Base-by-base conservation (phyloP, 2,113 vertebrate genomes). In the Varanus salvator region DNA sequence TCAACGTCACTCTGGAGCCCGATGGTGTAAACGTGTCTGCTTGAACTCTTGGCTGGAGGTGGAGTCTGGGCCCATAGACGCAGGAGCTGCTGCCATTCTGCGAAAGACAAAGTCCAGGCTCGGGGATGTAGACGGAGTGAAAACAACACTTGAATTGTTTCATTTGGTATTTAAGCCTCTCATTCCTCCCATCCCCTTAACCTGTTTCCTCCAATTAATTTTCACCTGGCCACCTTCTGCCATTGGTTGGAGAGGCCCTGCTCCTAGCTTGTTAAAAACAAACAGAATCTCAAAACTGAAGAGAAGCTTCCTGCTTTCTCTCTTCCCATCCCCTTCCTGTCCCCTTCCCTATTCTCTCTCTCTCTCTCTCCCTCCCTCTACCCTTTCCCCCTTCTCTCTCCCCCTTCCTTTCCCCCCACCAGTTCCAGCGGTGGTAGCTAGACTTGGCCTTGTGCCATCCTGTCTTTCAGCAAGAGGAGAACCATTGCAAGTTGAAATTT, bases 401-500 rank as follows among this genome's bases (percentile, higher is more conserved):
- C n/a, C 44, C 21, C 50, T 23, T 64, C 8, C 29, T 7, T 38
- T 12, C 21, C 25, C 8, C 8, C n/a, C 6, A 15, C 4, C 15
- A 11, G 8, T 72, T 90, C 75, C 81, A 78, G 80, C 86, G 77
- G 87, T 88, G 92, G 91, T 87, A 90, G 93, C 89, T 90, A 91
- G 94, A 88, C 89, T 95, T 97, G 97, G 97, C 94, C 84, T 0
- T 1, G 48, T 86, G 95, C 96, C 97, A 97, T 66, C 66, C 82
- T 95, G 95, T 96, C 96, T 97, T 96, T 96, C 95, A 96, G 93
- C 94, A 95, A 95, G 94, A 92, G 92, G 94, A 94, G 95, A 96
- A 94, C 94, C 95, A 94, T 96, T 96, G 95, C 95, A 95, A 93
- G 95, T 85, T 91, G 96, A 97, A 97, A 97, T 96, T 97, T 97